Base-by-base conservation (phyloP, 2,797 vertebrate species). In the Heliangelus exortis region DNA sequence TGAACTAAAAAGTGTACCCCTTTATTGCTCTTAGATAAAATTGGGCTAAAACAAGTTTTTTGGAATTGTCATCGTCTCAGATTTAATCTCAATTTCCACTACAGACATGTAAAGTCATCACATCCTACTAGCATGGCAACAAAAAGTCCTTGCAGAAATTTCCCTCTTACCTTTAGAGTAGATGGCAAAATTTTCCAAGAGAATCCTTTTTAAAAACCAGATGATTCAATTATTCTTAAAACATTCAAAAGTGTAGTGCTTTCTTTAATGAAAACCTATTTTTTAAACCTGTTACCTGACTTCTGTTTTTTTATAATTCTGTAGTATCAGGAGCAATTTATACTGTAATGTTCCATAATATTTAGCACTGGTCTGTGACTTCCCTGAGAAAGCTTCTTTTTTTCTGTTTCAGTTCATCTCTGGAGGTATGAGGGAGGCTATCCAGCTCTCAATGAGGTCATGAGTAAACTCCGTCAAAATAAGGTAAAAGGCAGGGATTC, bases 351-450 rank as follows among this genome's bases (percentile, higher is more conserved):
- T 55, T 84, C 73, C 62, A 0, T 81, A 29, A 80, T 48, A 29
- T 59, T 68, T 71, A 48, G 43, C 47, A 39, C 63, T 50, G 45
- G 6, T 47, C 15, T 82, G 51, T 83, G 69, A 31, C 78, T 29
- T 62, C 34, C 82, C 90, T 95, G 68, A 93, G 85, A 81, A 55
- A 47, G 39, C 2, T 81, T 55, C 66, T 1, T 93, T 73, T 47
- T 97, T 91, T 95, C 57, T 97, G 71, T 97, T 97, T 57, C 97
- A 99, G 99, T 99, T 92, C 99, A 99, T 92, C 97, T 99, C 92
- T 99, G 99, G 99, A 98, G 99, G 67, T 99, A 99, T 25, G 98
- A 99, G 96, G 99, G 99, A 89, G 99, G 99, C 71, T 99, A 99
- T 76, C 99, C 99, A 31, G 99, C 99, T 84, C 98, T 99, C 43